Conservation (phyloP, 2,113 vertebrate species). For the Myiozetetes cayanensis region DNA sequence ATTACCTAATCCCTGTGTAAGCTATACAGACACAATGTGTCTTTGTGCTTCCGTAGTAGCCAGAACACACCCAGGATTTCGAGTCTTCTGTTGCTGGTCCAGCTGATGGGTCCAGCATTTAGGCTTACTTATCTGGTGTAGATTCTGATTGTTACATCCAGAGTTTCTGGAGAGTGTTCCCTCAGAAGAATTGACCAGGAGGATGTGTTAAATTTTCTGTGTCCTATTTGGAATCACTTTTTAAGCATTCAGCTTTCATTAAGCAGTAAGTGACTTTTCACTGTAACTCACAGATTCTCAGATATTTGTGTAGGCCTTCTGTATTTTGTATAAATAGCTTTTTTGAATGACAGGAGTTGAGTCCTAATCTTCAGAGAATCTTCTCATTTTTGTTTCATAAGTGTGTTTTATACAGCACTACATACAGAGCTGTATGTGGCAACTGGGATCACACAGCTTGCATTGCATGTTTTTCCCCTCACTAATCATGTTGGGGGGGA, state of each 20-base stretch:
- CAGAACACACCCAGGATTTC: background rate
- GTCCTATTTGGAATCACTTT: background rate
- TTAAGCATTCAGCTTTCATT: background rate
- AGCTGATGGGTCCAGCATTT: background rate
- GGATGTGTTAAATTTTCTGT: background rate
- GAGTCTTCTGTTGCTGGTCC: background rate
- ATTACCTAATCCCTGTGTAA: slow-evolving; percentile 3
- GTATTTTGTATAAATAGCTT: background rate
- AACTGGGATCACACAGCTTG: background rate
- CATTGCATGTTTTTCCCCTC: background rate
- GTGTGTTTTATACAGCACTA: background rate
- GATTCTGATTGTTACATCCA: background rate
- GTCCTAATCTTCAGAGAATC: background rate
- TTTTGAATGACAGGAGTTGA: background rate
- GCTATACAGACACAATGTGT: background rate
- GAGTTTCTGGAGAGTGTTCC: background rate
- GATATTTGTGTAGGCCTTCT: background rate
- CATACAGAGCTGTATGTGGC: background rate
- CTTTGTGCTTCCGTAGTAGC: background rate
- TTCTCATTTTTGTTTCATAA: background rate
- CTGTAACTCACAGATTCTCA: background rate
- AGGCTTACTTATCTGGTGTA: background rate
- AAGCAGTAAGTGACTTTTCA: background rate
- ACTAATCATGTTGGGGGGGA: background rate
- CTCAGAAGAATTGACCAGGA: background rate